Conservation (phyloP, 2,888 invertebrate species). For the Drosophila nr. medialis region DNA sequence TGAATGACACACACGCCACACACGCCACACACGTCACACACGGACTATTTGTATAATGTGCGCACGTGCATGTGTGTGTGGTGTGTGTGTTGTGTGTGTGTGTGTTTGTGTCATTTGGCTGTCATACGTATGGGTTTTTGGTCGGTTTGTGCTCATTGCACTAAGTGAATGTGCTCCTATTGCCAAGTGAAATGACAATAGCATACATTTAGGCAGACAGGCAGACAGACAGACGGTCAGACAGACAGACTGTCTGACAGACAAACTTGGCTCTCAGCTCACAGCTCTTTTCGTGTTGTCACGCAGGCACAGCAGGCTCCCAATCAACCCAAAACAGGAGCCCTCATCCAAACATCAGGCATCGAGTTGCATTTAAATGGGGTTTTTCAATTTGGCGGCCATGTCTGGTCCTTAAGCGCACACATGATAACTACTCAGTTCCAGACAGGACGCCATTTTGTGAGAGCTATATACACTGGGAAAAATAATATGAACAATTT, state of each 20-base stretch:
- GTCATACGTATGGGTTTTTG: slow-evolving; percentile 46
- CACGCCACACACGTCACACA: slow-evolving; percentile 51
- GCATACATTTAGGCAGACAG: slow-evolving; percentile 70
- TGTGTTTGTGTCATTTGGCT: slow-evolving; percentile 43
- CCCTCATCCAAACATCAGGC: slow-evolving; percentile 14
- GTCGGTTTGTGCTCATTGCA: slow-evolving; percentile 59
- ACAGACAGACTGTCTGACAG: slow-evolving; percentile 11
- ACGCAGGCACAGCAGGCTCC: slow-evolving; percentile 16
- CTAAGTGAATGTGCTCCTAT: slow-evolving; percentile 65
- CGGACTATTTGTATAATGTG: slow-evolving; percentile 46
- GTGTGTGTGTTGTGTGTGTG: slow-evolving; percentile 9
- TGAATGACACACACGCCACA: slow-evolving; percentile 71
- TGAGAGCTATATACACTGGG: not conserved
- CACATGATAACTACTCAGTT: slow-evolving; percentile 2
- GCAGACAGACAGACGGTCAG: slow-evolving; percentile 18
- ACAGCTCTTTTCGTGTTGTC: slow-evolving; percentile 26
- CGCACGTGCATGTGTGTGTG: not conserved
- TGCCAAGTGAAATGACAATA: slow-evolving; percentile 66
- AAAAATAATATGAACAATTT: not conserved
- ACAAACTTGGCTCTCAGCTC: not conserved
- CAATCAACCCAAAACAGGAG: not conserved
- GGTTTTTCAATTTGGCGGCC: slow-evolving; percentile 55
- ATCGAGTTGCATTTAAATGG: slow-evolving; percentile 58
- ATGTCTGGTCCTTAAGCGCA: slow-evolving; percentile 35
- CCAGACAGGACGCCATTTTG: slow-evolving; percentile 19